phyloP scores from a whole-genome alignment of 2,888 invertebrate species.

The Parnassius orleans region DNA sequence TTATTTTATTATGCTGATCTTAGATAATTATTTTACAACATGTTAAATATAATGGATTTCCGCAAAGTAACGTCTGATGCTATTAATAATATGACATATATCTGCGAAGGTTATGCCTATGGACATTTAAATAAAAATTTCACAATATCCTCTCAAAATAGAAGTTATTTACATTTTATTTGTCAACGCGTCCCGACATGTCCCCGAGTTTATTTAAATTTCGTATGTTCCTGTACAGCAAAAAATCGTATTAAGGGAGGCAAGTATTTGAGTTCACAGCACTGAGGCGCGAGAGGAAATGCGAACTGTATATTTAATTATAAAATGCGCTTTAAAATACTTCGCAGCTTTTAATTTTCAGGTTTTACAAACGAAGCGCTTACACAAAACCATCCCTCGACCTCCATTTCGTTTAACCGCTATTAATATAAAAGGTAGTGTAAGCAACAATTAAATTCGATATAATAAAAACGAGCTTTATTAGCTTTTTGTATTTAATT shows the following conservation, averaged over 20 bases:
- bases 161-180: slow-evolving; percentile 26
- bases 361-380: slow-evolving; percentile 15
- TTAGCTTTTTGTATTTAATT: slow-evolving; percentile 6
- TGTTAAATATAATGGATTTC: no score
- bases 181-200: slow-evolving; percentile 26
- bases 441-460: slow-evolving; percentile 17
- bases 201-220: slow-evolving; percentile 42
- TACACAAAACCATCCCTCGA: slow-evolving; percentile 21
- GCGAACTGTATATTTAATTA: slow-evolving; percentile 37
- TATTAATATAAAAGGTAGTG: slow-evolving; percentile 15
- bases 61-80: no score
- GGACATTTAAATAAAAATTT: background rate
- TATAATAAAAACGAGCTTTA: slow-evolving; percentile 4
- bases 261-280: slow-evolving; percentile 33
- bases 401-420: slow-evolving; percentile 20
- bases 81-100: no score
- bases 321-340: slow-evolving; percentile 38
- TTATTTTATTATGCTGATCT: no score
- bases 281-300: slow-evolving; percentile 32
- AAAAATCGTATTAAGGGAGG: slow-evolving; percentile 49
- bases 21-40: no score
- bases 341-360: slow-evolving; percentile 33
- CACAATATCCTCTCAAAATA: background rate
- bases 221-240: slow-evolving; percentile 30
- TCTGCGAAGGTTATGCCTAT: no score